Evolutionary conservation across 2,113 vertebrate genomes (phyloP), one percentile per base, ranked within the genome.

Genomic region (Phainopepla nitens): DNA sequence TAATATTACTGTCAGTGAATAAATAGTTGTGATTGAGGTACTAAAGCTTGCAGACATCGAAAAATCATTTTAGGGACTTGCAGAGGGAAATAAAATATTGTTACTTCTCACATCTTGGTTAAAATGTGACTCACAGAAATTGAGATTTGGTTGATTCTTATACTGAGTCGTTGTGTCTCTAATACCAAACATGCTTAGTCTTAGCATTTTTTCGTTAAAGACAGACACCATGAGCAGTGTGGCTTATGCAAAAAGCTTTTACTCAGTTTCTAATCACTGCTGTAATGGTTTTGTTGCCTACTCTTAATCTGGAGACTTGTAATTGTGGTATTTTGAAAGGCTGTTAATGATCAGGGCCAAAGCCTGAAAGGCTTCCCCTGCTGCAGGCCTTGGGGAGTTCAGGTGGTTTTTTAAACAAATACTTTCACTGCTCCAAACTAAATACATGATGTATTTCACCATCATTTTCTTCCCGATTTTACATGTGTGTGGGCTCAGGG

Each of bases 151-250:
- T 77, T 87, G 64, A 69, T 77, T 90, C 35, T 82, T 68, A 10
- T 1, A n/a, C 11, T 28, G 25, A 77, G 41, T 69, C 1, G 0
- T 24, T 53, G 28, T 68, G 16, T 25, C 49, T 72, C 29, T 73
- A 45, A 51, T 36, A 57, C 36, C 42, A 42, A 51, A n/a, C 20
- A 25, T 23, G 20, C 33, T 33, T 7, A 85, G 23, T 44, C 11
- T 5, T 62, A 29, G 62, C 28, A 29, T 75, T 80, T 15, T 54
- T 87, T 35, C 15, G 13, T 42, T 16, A 51, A 29, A 62, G 83
- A 4, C 2, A 27, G 62, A 36, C 9, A 13, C 11, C 0, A 0
- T 68, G 62, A 58, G 36, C 49, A 41, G 31, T 2, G 3, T 39
- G 65, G 27, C 19, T 62, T 19, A 7, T 21, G 42, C 66, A 76